Conservation (phyloP, 1,140 invertebrate genomes). For the Drosophila murphyi region DNA sequence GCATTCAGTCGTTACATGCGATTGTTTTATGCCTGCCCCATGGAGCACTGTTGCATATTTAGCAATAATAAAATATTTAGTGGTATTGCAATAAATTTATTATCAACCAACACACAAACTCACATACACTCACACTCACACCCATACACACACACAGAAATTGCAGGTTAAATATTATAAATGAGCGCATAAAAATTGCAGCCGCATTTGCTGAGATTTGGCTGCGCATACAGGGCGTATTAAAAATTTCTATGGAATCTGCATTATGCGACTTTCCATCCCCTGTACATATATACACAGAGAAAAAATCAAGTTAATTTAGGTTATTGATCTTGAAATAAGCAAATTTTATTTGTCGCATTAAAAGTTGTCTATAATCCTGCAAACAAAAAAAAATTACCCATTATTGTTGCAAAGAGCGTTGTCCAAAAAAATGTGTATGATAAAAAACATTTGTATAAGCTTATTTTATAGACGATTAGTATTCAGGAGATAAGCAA, state of each 20-base stretch:
- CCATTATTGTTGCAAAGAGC: too few species aligned
- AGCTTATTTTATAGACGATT: too few species aligned
- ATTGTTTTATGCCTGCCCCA: slow-evolving; percentile 72
- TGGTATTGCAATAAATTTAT: slow-evolving; percentile 80
- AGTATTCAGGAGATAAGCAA: too few species aligned
- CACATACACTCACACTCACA: neutral
- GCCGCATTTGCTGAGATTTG: slow-evolving; percentile 41
- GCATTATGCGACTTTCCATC: slow-evolving; percentile 32
- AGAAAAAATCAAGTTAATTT: neutral
- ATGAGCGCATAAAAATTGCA: slow-evolving; percentile 59
- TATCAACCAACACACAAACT: slow-evolving; percentile 44
- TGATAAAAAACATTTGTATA: too few species aligned
- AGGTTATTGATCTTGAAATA: too few species aligned
- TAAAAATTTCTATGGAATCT: slow-evolving; percentile 53
- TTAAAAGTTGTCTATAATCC: too few species aligned
- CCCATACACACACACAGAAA: slow-evolving; percentile 10
- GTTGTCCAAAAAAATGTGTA: too few species aligned
- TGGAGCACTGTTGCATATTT: slow-evolving; percentile 77
- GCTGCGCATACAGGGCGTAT: slow-evolving; percentile 39
- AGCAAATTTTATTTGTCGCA: too few species aligned
- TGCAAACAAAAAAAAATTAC: too few species aligned
- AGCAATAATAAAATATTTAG: slow-evolving; percentile 83
- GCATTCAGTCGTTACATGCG: slow-evolving; percentile 71
- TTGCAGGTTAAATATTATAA: slow-evolving; percentile 61
- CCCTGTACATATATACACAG: neutral